Base-by-base conservation (phyloP, 2,113 vertebrate species). In the Tyto alba region DNA sequence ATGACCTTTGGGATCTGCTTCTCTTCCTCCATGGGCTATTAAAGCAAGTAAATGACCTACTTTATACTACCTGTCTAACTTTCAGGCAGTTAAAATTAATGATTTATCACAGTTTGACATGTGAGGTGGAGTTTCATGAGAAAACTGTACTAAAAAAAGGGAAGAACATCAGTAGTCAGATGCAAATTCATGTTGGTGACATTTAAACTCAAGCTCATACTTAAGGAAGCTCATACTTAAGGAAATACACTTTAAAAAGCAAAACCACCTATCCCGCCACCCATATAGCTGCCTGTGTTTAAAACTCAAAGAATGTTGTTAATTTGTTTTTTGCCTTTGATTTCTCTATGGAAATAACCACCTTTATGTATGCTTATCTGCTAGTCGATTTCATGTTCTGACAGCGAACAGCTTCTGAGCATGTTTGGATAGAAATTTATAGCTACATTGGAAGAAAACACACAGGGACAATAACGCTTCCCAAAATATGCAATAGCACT, bases 231-330 rank as follows among this genome's bases (percentile, higher is more conserved):
- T 94, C 56, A 55, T n/a, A 29, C 41, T 89, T 72, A 56, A 90
- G 79, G 36, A 90, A 93, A 82, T 64, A 52, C 13, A 57, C 47
- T 84, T 94, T 74, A 72, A 78, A 87, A 82, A 69, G 40, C 56
- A 92, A 94, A 95, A 63, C 60, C 64, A 38, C 53, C 30, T 94
- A 72, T 85, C 17, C 55, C 5, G 64, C 95, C 95, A 96, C 96
- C 95, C 95, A 91, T 94, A 93, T 63, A 95, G 95, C 66, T 95
- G 60, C 38, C 76, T 94, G 56, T 75, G 74, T 91, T 96, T 95
- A 87, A 91, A 91, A 93, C 60, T 95, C 57, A 91, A 96, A 92
- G 95, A 97, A 94, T 72, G 89, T 34, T 97, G 80, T 89, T 96
- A 79, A 89, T 96, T 94, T 87, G 73, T 21, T 94, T 90, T 85